phyloP scores from a whole-genome alignment of 2,888 invertebrate species.

The Aquatica leii region DNA sequence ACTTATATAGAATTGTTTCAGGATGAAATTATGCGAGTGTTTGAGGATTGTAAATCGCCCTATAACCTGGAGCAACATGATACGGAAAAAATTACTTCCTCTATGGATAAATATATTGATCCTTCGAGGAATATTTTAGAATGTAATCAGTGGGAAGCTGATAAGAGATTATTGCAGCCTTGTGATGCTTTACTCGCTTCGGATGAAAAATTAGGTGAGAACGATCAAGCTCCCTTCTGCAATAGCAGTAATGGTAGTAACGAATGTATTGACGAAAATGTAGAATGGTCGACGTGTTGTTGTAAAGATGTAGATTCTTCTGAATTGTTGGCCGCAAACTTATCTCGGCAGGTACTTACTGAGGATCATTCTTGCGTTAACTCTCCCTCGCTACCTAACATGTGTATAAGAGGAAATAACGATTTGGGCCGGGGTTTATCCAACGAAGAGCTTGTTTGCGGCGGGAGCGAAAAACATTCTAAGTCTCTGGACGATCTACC shows the following conservation, averaged over 20 bases:
- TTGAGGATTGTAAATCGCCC: slow-evolving; percentile 43
- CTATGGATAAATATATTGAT: slow-evolving; percentile 3
- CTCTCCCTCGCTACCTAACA: not conserved
- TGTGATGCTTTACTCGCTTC: no score
- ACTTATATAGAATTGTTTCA: slow-evolving; percentile 39
- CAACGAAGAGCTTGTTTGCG: not conserved
- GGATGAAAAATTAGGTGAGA: no score
- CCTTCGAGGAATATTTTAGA: no score
- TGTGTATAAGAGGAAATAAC: not conserved
- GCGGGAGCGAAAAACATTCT: slow-evolving; percentile 32
- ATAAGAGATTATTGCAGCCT: no score
- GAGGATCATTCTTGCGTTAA: not conserved
- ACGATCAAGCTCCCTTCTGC: no score
- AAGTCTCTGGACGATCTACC: slow-evolving; percentile 44
- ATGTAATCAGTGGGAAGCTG: not conserved
- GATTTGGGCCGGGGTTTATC: no score
- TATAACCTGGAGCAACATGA: slow-evolving; percentile 12
- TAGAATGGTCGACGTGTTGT: no score
- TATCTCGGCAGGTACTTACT: no score
- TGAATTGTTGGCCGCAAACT: not conserved
- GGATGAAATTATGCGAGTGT: slow-evolving; percentile 51
- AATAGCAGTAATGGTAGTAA: not conserved
- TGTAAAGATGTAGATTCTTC: slow-evolving; percentile 5
- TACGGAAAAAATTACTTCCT: not conserved
- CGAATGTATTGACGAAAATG: not conserved